phyloP scores from a whole-genome alignment of 2,113 vertebrate species.

The Gobius niger region DNA sequence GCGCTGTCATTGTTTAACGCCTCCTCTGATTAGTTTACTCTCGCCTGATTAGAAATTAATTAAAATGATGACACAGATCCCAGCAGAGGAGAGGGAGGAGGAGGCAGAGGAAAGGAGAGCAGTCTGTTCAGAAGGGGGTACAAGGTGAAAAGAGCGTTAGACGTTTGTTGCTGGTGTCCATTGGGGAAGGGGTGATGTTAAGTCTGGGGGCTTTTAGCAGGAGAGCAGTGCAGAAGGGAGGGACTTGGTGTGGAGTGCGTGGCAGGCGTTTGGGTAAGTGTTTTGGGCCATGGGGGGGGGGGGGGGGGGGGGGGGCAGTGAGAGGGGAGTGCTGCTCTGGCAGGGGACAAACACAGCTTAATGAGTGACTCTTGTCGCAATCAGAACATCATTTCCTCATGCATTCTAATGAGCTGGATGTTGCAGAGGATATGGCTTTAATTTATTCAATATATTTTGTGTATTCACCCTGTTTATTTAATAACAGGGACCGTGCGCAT shows the following conservation, averaged over 20 bases:
- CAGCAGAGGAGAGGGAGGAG: slow-evolving; percentile 60
- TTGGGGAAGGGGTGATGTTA: slow-evolving; percentile 61
- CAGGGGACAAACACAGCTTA: slow-evolving; percentile 71
- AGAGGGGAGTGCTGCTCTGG: slow-evolving; percentile 56
- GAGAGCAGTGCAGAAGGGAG: slow-evolving; percentile 56
- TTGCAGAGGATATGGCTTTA: slow-evolving; percentile 67
- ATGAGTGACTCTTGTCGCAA: slow-evolving; percentile 78
- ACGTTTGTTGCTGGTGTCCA: slow-evolving; percentile 66
- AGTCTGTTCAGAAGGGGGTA: background rate
- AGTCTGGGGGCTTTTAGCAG: slow-evolving; percentile 59
- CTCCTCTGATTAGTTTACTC: slow-evolving; percentile 82
- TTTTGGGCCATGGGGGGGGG: slow-evolving; percentile 47
- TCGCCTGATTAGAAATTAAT: slow-evolving; percentile 85
- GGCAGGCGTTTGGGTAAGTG: slow-evolving; percentile 59
- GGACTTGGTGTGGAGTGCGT: slow-evolving; percentile 61
- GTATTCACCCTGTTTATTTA: slow-evolving; percentile 75
- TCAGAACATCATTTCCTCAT: slow-evolving; percentile 75
- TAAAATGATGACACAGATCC: slow-evolving; percentile 84
- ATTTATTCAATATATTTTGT: slow-evolving; percentile 78
- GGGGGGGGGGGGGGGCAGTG: slow-evolving; percentile 35
- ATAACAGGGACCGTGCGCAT: slow-evolving; percentile 69
- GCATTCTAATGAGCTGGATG: slow-evolving; percentile 76
- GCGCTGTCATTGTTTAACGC: slow-evolving; percentile 77
- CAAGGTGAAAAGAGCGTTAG: slow-evolving; percentile 51
- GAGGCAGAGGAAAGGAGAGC: slow-evolving; percentile 39